Evolutionary conservation across 2,888 invertebrate species (phyloP).

Genomic region (Tenthredo mesomela): DNA sequence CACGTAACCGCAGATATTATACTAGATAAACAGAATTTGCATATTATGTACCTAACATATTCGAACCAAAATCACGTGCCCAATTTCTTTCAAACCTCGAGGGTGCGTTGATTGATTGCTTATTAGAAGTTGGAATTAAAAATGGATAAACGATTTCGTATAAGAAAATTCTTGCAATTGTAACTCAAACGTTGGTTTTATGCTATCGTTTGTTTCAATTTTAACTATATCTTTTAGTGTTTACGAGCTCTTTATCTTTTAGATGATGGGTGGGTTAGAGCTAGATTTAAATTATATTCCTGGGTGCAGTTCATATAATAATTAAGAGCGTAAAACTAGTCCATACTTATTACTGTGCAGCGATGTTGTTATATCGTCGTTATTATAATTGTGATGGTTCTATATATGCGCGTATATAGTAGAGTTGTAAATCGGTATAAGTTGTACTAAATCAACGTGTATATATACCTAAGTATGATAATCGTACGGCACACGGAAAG

Average conservation of each 20-base stretch:
- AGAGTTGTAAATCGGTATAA: background rate
- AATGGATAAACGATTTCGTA: background rate
- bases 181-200: background rate
- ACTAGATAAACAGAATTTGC: background rate
- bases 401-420: background rate
- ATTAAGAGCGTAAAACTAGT: slow-evolving; percentile 5
- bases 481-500: background rate
- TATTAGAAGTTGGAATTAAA: background rate
- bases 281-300: background rate
- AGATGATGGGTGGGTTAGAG: background rate
- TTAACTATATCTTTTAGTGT: background rate
- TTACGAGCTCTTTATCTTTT: background rate
- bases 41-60: background rate
- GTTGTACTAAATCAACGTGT: background rate
- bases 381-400: background rate
- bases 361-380: background rate
- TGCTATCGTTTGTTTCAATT: background rate
- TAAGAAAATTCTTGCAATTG: background rate
- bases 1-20: background rate
- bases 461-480: background rate
- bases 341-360: background rate
- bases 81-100: background rate
- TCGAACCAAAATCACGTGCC: background rate
- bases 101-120: background rate
- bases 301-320: background rate